Evolutionary conservation across 2,888 invertebrate species (phyloP), one percentile per base, ranked within the genome.

Genomic region (Scaptomyza parva): DNA sequence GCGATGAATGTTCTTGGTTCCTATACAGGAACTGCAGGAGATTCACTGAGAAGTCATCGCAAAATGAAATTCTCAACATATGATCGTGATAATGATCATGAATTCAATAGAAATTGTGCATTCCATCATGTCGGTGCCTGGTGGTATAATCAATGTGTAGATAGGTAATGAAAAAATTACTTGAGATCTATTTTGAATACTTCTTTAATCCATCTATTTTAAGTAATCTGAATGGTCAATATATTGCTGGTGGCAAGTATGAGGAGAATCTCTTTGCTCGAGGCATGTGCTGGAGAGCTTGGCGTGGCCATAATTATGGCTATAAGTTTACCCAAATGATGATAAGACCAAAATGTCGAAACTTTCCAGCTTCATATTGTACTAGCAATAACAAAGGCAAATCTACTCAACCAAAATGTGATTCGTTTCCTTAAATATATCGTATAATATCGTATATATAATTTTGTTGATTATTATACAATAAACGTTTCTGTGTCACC

Each of bases 61-160:
- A 95, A 95, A 0, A 93, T 93, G 87, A 94, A 94, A 88, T 95
- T 95, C 80, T 94, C 95, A 0, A 94, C 95, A 0, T 92, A 92
- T 45, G 95, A 95, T 82, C 88, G 92, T 35, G 95, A 95, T 82
- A 94, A 95, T 67, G 95, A 95, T 81, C 50, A 26, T 0, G 93
- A 93, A 94, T 92, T 92, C 11, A 93, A 93, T 40, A 94, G 94
- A 3, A 93, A 93, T 53, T 95, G 95, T 88, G 94, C 95, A 0
- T 90, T 92, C 37, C 93, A 94, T 48, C 95, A 95, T 74, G 93
- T 93, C 1, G 95, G 95, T 0, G 95, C 94, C 4, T 95, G 95
- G 95, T 95, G 95, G 95, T 95, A 95, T 86, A 94, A 94, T 78
- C 93, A 93, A 45, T 95, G 95, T 79, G 94, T 95, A 70, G 94